These are phyloP conservation scores for Lithophane socia DNA, from an alignment of 2,888 invertebrate genomes.

Conservation along the genomic window DNA sequence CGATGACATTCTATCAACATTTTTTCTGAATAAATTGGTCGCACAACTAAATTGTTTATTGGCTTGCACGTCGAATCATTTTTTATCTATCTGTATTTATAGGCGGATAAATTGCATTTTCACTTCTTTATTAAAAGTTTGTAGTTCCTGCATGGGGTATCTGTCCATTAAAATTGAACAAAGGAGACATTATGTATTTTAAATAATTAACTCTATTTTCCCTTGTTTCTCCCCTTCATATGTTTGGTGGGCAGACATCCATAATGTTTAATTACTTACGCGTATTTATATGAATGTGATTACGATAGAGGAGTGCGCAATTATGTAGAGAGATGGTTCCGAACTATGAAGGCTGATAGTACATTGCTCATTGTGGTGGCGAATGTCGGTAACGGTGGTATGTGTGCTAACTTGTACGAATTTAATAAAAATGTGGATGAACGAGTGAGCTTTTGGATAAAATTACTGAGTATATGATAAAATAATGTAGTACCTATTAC, in stretches of 20 bases:
- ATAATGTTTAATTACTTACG: slow-evolving; percentile 5
- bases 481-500: slow-evolving; percentile 16
- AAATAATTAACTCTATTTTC: background rate
- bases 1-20: slow-evolving; percentile 2
- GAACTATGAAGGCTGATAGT: slow-evolving; percentile 76
- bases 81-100: slow-evolving; percentile 20
- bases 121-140: slow-evolving; percentile 18
- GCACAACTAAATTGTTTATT: slow-evolving; percentile 45
- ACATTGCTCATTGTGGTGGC: slow-evolving; percentile 74
- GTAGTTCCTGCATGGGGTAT: slow-evolving; percentile 16
- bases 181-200: background rate
- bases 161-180: slow-evolving; percentile 25
- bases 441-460: slow-evolving; percentile 16
- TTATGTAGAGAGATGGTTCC: slow-evolving; percentile 45
- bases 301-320: slow-evolving; percentile 18
- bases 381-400: slow-evolving; percentile 24
- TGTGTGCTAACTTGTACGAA: slow-evolving; percentile 58
- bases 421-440: slow-evolving; percentile 46
- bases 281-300: slow-evolving; percentile 36
- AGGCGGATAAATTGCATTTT: slow-evolving; percentile 45
- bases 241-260: slow-evolving; percentile 16
- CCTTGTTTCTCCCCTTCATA: background rate
- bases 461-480: slow-evolving; percentile 48
- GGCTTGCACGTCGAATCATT: slow-evolving; percentile 38
- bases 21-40: slow-evolving; percentile 39